Percentiles rank a stretch among this genome's conserved stretches.
phyloP scores from a whole-genome alignment of 2,888 invertebrate genomes.

The Athetis lepigone region DNA sequence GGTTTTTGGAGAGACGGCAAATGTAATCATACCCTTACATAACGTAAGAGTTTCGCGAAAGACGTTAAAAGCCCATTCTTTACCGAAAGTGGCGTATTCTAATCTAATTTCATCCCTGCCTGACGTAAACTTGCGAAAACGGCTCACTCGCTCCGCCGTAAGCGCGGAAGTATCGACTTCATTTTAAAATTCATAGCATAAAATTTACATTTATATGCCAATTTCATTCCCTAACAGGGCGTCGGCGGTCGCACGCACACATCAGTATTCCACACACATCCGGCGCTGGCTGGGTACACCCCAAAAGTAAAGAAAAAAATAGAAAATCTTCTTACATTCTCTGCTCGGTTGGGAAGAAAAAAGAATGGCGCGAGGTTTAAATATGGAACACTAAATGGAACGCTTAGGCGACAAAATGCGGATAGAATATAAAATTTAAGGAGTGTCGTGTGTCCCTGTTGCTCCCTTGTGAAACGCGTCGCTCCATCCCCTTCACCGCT shows the following conservation, averaged over 20 bases:
- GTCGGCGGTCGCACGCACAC: constrained; percentile 88
- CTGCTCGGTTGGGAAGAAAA: constrained; percentile 83
- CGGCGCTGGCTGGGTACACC: constrained; percentile 77
- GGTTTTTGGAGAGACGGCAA: constrained; percentile 21
- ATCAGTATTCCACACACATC: constrained; percentile 89
- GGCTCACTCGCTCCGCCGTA: constrained; percentile 77
- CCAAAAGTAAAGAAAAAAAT: constrained; percentile 80
- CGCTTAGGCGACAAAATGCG: constrained; percentile 91
- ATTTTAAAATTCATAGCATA: constrained; percentile 91
- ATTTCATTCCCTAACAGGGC: constrained; percentile 90
- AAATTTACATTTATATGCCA: constrained; percentile 91
- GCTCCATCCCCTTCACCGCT: constrained; percentile 75
- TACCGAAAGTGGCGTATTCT: constrained; percentile 82
- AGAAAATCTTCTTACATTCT: constrained; percentile 85
- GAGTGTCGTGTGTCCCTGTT: constrained; percentile 80
- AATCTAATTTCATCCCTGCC: constrained; percentile 88
- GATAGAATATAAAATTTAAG: constrained; percentile 91
- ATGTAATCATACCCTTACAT: constrained; percentile 52
- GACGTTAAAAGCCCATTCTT: constrained; percentile 83
- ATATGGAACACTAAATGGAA: constrained; percentile 91
- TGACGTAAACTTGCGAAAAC: constrained; percentile 82
- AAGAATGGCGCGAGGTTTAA: constrained; percentile 88
- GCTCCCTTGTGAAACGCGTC: constrained; percentile 63
- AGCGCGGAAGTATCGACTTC: constrained; percentile 89
- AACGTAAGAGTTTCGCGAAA: constrained; percentile 51